These are phyloP conservation scores for Pimpla rufipes DNA, from an alignment of 2,888 invertebrate species.

Conservation along the genomic window DNA sequence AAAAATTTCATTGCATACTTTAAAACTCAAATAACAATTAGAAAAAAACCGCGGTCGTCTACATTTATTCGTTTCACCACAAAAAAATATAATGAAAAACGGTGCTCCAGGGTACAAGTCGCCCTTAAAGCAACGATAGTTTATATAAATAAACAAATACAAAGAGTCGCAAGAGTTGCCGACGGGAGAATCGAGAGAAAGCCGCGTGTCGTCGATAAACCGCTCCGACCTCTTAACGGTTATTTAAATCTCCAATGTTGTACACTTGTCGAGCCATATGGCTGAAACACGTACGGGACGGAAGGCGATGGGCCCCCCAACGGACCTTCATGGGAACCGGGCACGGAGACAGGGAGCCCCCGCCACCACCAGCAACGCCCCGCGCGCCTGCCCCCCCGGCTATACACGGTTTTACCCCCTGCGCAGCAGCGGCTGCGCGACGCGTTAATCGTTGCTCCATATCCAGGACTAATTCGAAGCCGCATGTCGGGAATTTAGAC, in stretches of 20 bases:
- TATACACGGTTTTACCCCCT: slow-evolving; percentile 72
- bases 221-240: slow-evolving; percentile 80
- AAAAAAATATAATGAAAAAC: no score
- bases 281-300: slow-evolving; percentile 70
- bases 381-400: slow-evolving; percentile 56
- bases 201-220: slow-evolving; percentile 28
- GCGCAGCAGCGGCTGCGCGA: slow-evolving; percentile 71
- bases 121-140: not conserved
- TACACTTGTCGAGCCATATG: slow-evolving; percentile 84
- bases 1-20: no score
- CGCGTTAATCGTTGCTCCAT: slow-evolving; percentile 79
- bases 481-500: slow-evolving; percentile 79
- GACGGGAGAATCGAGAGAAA: not conserved
- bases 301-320: slow-evolving; percentile 81
- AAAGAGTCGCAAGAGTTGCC: not conserved
- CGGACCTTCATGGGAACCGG: slow-evolving; percentile 85
- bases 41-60: no score
- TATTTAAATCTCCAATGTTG: slow-evolving; percentile 84
- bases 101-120: no score
- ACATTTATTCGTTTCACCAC: no score
- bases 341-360: slow-evolving; percentile 74
- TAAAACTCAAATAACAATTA: no score
- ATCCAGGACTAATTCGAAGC: slow-evolving; percentile 79
- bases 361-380: slow-evolving; percentile 76
- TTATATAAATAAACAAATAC: slow-evolving; percentile 10